Evolutionary conservation across 2,888 invertebrate genomes (phyloP), one percentile per base, ranked within the genome.

Genomic region (Dicroscelio sp.): DNA sequence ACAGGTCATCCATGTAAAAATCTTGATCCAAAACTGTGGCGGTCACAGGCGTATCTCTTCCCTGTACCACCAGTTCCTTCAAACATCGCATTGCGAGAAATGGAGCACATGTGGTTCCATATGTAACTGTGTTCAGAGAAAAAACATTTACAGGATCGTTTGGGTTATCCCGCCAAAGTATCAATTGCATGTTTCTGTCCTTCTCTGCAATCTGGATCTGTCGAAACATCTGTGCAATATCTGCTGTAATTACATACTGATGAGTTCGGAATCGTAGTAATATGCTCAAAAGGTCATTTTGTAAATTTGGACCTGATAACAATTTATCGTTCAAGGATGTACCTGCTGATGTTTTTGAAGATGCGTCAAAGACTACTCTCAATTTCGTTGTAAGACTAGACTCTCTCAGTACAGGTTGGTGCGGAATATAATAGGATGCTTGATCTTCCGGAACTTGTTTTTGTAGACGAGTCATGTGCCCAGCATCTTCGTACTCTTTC

Each of bases 71-170:
- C 1, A 92, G 35, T 25, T 89, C 76, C 8, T 86, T 6, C 5
- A 91, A 14, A 23, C 89, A 84, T 27, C 91, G 25, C 5, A 91
- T 90, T 8, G 91, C 89, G 0, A 83, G 35, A 14, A 79, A 90
- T 6, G 86, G 91, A 4, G 91, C 89, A 5, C 82, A 67, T 3
- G 89, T n/a, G n/a, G n/a, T n/a, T n/a, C n/a, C n/a, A n/a, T n/a
- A n/a, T n/a, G n/a, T n/a, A n/a, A n/a, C n/a, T n/a, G n/a, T n/a
- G n/a, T n/a, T n/a, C n/a, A n/a, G n/a, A n/a, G n/a, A n/a, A n/a
- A n/a, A n/a, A n/a, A 75, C 20, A 86, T 89, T 0, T 88, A 17
- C 60, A 6, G 55, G n/a, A 27, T 25, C 3, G 6, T 20, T 6
- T 6, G 27, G n/a, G 27, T 60, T 5, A 10, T 60, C 60, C n/a